These are phyloP conservation scores for Cylindroiulus punctatus DNA, from an alignment of 2,888 invertebrate species.

Conservation along the genomic window DNA sequence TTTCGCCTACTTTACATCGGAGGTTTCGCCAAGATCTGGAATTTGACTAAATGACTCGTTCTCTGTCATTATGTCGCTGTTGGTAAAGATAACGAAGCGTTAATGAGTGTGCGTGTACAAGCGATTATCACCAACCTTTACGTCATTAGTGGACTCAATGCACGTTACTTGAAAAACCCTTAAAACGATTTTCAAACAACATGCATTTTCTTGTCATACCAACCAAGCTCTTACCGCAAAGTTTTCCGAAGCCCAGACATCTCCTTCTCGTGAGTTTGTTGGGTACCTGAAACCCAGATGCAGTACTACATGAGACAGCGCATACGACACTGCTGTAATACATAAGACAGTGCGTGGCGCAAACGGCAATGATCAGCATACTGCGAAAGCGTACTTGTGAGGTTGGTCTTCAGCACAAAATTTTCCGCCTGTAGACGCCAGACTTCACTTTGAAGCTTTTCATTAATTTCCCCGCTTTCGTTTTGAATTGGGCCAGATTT, in stretches of 20 bases:
- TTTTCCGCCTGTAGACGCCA: constrained; percentile 66
- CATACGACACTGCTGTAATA: too few relatives aligned
- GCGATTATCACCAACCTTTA: background rate
- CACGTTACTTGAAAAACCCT: background rate
- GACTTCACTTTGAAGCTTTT: constrained; percentile 62
- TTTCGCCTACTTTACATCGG: background rate
- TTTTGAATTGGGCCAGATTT: constrained; percentile 62
- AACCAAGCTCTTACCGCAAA: constrained; percentile 52
- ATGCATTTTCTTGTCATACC: background rate
- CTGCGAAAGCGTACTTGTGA: constrained; percentile 59
- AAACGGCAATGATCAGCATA: background rate
- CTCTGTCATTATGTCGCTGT: constrained; percentile 19
- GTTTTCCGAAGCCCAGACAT: constrained; percentile 56
- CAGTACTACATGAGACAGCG: background rate
- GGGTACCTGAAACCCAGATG: constrained; percentile 59
- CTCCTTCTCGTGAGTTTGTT: constrained; percentile 61
- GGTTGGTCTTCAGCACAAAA: constrained; percentile 64
- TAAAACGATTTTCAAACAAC: background rate
- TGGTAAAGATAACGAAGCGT: background rate
- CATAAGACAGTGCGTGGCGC: background rate
- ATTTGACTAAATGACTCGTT: constrained; percentile 32
- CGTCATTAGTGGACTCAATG: background rate
- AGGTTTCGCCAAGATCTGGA: background rate
- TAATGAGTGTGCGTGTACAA: constrained; percentile 4
- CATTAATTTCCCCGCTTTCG: constrained; percentile 43